A percentile compares a stretch with the other conserved stretches of the same genome.
These are phyloP conservation scores for Drosophila aldrichi DNA, from an alignment of 2,888 invertebrate species.

Conservation along the genomic window DNA sequence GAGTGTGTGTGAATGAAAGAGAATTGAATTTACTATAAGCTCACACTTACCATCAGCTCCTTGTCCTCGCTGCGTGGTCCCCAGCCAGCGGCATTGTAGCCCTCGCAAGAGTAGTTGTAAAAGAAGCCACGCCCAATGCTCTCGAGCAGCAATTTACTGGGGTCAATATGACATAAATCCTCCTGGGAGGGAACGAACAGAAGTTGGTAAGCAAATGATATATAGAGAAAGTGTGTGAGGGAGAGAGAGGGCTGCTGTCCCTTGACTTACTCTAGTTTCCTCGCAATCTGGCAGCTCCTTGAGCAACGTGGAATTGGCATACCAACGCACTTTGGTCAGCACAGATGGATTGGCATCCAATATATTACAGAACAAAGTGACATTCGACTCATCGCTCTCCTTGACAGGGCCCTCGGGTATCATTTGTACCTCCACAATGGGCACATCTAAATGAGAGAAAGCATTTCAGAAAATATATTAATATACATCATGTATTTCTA, in stretches of 20 bases:
- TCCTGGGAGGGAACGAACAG: conserved; percentile 77
- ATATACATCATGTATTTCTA: too few species aligned
- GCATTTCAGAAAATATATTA: not conserved
- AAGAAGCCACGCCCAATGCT: conserved; percentile 95
- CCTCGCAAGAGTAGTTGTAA: conserved; percentile 97
- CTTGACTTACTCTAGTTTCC: conserved; percentile 79
- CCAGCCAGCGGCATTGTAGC: conserved; percentile 95
- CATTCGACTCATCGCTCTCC: conserved; percentile 92
- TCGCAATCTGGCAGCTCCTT: conserved; percentile 93
- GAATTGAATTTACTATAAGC: not conserved
- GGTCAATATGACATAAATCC: conserved; percentile 93
- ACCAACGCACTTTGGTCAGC: conserved; percentile 93
- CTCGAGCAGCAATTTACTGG: conserved; percentile 93
- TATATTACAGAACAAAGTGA: conserved; percentile 93
- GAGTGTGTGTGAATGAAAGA: not conserved
- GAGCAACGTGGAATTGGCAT: conserved; percentile 92
- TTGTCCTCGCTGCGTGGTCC: conserved; percentile 91
- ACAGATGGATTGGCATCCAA: conserved; percentile 91
- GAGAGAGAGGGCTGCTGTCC: not conserved
- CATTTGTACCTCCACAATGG: conserved; percentile 91
- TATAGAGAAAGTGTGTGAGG: not conserved
- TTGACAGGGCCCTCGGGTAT: conserved; percentile 91
- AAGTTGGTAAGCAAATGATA: not conserved
- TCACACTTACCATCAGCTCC: conserved; percentile 89
- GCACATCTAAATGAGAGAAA: conserved; percentile 89